Percentiles rank a stretch among this genome's conserved stretches.
Conservation (phyloP, 1,140 invertebrate genomes). For the Trichonephila inaurata region DNA sequence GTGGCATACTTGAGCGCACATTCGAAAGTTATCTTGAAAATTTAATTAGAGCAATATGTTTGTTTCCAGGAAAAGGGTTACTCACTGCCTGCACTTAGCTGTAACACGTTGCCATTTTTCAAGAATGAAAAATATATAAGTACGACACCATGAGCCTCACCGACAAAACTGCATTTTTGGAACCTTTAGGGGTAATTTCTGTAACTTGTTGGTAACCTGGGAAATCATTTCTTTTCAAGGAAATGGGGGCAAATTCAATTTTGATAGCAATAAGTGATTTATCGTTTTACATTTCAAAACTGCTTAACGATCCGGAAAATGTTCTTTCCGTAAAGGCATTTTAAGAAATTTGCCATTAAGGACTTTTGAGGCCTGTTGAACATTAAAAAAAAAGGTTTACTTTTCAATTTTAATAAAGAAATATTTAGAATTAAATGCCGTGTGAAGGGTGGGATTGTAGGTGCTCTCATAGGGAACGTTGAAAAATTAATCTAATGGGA, state of each 20-base stretch:
- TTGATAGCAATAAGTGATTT: conserved; percentile 23
- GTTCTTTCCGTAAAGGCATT: neutral
- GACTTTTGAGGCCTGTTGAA: neutral
- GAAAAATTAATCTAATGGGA: no score
- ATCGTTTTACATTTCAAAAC: conserved; percentile 5
- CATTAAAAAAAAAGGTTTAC: neutral
- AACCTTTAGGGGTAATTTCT: neutral
- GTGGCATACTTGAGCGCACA: neutral
- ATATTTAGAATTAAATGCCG: neutral
- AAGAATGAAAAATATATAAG: neutral
- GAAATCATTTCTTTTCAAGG: neutral
- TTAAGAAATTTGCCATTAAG: neutral
- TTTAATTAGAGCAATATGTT: conserved; percentile 45
- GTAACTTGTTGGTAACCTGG: conserved; percentile 8
- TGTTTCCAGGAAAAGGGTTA: neutral
- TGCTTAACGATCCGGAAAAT: neutral
- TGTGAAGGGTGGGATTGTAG: neutral
- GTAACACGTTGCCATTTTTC: neutral
- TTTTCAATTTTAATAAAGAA: neutral
- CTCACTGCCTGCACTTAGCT: neutral
- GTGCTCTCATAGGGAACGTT: no score
- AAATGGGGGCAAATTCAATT: neutral
- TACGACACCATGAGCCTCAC: neutral
- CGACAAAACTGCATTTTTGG: neutral
- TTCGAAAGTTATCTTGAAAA: conserved; percentile 39